These are phyloP conservation scores for Plectus sambesii DNA, from an alignment of 1,140 invertebrate genomes.

Conservation along the genomic window DNA sequence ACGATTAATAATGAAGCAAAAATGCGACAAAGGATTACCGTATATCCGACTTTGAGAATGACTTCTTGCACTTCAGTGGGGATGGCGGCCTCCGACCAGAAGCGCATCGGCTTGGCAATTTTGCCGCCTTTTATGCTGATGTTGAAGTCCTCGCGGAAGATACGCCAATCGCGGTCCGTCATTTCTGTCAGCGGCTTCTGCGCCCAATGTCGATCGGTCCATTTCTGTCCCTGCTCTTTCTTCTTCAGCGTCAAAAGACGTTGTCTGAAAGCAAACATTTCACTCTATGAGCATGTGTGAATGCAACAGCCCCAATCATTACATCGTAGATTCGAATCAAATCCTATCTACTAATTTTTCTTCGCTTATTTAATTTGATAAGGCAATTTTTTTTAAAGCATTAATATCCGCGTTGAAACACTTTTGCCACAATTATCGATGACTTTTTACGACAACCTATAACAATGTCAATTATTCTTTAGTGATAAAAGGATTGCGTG, in stretches of 20 bases:
- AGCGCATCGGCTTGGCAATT: slow-evolving; percentile 87
- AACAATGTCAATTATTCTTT: too few species aligned
- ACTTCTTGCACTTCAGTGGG: slow-evolving; percentile 83
- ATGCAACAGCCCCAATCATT: too few species aligned
- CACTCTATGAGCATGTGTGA: too few species aligned
- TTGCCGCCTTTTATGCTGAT: slow-evolving; percentile 92
- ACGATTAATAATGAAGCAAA: slow-evolving; percentile 24
- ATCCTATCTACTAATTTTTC: too few species aligned
- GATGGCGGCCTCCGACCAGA: slow-evolving; percentile 86
- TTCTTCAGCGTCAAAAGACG: slow-evolving; percentile 24
- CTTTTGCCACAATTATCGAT: too few species aligned
- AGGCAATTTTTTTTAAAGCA: too few species aligned
- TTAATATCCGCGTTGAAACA: too few species aligned
- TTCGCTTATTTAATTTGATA: too few species aligned
- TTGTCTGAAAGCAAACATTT: too few species aligned
- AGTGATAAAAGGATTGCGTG: too few species aligned
- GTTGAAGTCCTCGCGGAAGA: slow-evolving; percentile 98
- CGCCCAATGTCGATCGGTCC: slow-evolving; percentile 97
- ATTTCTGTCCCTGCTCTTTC: slow-evolving; percentile 69
- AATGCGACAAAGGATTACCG: slow-evolving; percentile 45
- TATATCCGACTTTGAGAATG: slow-evolving; percentile 87
- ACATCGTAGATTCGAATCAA: too few species aligned
- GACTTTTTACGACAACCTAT: too few species aligned
- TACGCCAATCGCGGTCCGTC: slow-evolving; percentile 98
- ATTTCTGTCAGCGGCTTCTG: slow-evolving; percentile 87